Base-by-base conservation (phyloP, 2,113 vertebrate species). In the Nothoprocta pentlandii region DNA sequence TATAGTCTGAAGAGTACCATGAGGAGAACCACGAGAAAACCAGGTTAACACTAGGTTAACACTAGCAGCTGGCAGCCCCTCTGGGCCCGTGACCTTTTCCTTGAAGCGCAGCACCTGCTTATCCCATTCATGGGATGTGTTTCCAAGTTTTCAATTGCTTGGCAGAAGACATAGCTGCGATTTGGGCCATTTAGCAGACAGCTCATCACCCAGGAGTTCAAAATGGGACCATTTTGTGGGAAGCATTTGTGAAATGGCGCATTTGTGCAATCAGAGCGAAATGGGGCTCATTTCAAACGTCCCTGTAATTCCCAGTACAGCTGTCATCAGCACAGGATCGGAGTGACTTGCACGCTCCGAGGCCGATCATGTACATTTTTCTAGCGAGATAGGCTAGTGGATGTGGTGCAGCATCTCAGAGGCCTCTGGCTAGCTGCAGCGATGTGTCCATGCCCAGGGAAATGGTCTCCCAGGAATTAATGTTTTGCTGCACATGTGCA, bases 181-280 rank as follows among this genome's bases (percentile, higher is more conserved):
- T 90, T 71, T 79, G 75, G 41, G 66, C 25, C 14, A 8, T 81
- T 92, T 41, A 81, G 46, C 70, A 63, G 62, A 15, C 73, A 67
- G 51, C 75, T 87, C 67, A 82, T 93, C 75, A 85, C 12, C 51
- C 46, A 63, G 26, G 17, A 61, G 59, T 88, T 91, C 30, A 66
- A 62, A 85, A 86, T 16, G 30, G 28, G 58, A 7, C 10, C 30
- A 34, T 88, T 95, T 87, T 93, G 70, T 46, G 56, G 64, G 30
- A 88, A 7, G 16, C 22, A 49, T 88, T 85, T 85, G 71, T 54
- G 67, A 80, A 87, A 76, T 30, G 68, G 71, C 77, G 59, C 83
- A 64, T 90, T 71, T 51, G 62, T 51, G 87, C 86, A 68, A 85
- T 90, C 83, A 85, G 71, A 32, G 71, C 42, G 63, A 76, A 82